A percentile compares a stretch with the other conserved stretches of the same genome.
Conservation (phyloP, 1,140 invertebrate genomes). For the Lutraria rhynchaena region DNA sequence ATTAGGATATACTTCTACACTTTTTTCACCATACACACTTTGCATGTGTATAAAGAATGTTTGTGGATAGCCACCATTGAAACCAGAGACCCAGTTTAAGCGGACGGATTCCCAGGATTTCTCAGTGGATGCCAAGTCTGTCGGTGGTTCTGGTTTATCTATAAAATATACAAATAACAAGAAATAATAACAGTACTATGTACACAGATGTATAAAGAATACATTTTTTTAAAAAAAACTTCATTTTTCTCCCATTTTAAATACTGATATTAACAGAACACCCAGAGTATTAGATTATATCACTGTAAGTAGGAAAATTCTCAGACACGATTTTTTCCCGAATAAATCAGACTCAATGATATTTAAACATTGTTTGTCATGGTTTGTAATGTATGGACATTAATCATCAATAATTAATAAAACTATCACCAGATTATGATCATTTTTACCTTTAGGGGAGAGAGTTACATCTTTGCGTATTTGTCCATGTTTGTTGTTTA, state of each 20-base stretch:
- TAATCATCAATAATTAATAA: too few species aligned
- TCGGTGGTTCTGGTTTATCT: conserved; percentile 70
- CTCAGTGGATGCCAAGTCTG: conserved; percentile 39
- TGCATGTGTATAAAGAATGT: conserved; percentile 62
- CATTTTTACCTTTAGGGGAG: conserved; percentile 33
- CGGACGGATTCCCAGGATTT: conserved; percentile 73
- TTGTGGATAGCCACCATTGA: conserved; percentile 74
- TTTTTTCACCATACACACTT: conserved; percentile 29
- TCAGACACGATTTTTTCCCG: too few species aligned
- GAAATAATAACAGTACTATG: neutral
- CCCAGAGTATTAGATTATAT: too few species aligned
- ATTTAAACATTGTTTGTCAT: too few species aligned
- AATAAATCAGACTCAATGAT: too few species aligned
- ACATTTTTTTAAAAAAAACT: neutral
- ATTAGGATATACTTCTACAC: conserved; percentile 43
- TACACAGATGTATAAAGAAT: neutral
- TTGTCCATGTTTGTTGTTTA: conserved; percentile 66
- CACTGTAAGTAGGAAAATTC: too few species aligned
- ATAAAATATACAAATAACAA: conserved; percentile 14
- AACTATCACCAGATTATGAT: too few species aligned
- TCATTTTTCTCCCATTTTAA: neutral
- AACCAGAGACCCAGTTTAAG: conserved; percentile 71
- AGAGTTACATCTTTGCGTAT: neutral
- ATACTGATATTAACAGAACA: neutral
- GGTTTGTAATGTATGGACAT: too few species aligned